These are phyloP conservation scores for Oryzias dopingdopingensis DNA, from an alignment of 2,797 vertebrate species.

Conservation along the genomic window DNA sequence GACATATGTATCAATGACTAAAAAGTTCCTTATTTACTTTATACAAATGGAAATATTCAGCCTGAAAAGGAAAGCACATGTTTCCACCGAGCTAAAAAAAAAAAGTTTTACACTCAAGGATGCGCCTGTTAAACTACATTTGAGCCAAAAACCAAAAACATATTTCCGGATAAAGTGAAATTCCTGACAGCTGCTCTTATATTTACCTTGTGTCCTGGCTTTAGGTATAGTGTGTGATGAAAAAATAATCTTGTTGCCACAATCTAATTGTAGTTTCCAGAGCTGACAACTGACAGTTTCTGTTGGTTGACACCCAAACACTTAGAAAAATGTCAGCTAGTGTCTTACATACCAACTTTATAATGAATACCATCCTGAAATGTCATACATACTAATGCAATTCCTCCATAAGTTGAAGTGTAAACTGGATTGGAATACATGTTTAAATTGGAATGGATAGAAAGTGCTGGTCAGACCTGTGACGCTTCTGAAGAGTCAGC, in stretches of 20 bases:
- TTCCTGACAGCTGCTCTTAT: too few relatives aligned
- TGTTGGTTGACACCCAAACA: not conserved
- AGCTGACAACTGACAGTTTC: constrained; percentile 10
- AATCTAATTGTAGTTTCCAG: not conserved
- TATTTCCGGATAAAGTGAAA: too few relatives aligned
- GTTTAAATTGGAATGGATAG: constrained; percentile 18
- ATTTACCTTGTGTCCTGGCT: too few relatives aligned
- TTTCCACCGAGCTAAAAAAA: constrained; percentile 9
- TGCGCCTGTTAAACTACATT: constrained; percentile 18
- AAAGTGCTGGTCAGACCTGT: constrained; percentile 6
- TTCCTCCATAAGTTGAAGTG: constrained; percentile 4
- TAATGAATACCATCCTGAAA: constrained; percentile 23
- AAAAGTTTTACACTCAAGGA: constrained; percentile 20
- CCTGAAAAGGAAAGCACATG: constrained; percentile 12
- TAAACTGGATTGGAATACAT: constrained; percentile 9
- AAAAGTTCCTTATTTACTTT: not conserved
- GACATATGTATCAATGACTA: not conserved
- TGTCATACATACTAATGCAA: constrained; percentile 17
- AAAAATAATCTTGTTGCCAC: not conserved
- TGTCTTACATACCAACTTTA: constrained; percentile 10
- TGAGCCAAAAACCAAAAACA: too few relatives aligned
- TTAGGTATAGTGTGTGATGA: not conserved
- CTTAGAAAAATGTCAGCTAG: constrained; percentile 24
- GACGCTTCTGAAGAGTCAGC: constrained; percentile 17
- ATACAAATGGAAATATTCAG: not conserved